Evolutionary conservation across 2,888 invertebrate species (phyloP).

Genomic region (Brenthis ino): DNA sequence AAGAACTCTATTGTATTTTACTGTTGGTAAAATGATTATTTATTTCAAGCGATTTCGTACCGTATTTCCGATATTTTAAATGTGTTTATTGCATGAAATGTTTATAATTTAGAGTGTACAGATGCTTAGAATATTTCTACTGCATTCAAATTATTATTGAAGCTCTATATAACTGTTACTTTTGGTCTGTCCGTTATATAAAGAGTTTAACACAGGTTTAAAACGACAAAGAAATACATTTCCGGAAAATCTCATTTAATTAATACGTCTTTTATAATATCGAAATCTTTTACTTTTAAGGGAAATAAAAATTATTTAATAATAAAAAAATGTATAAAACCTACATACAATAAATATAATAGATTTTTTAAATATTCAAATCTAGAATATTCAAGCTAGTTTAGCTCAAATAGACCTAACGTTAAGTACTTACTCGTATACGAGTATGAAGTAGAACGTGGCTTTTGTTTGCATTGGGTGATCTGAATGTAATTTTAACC

Average conservation of each 20-base stretch:
- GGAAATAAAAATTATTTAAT: too few species aligned
- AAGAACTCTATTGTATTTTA: slow-evolving; percentile 45
- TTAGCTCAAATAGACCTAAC: background rate
- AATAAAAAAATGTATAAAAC: too few species aligned
- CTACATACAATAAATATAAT: too few species aligned
- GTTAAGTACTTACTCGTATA: background rate
- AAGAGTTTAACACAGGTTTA: too few species aligned
- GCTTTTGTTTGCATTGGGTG: slow-evolving; percentile 12
- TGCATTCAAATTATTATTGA: slow-evolving; percentile 10
- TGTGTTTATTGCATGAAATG: background rate
- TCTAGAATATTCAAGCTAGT: too few species aligned
- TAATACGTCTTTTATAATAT: too few species aligned
- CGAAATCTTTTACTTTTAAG: too few species aligned
- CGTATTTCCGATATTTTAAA: background rate
- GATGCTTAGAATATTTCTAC: background rate
- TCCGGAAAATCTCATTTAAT: too few species aligned
- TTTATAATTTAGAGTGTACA: background rate
- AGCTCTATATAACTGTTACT: background rate
- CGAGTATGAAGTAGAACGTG: background rate
- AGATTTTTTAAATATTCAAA: background rate
- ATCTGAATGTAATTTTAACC: slow-evolving; percentile 32
- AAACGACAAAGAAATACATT: too few species aligned
- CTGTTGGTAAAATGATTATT: slow-evolving; percentile 7
- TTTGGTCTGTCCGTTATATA: background rate
- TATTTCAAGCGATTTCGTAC: background rate